Base-by-base conservation (phyloP, 1,140 invertebrate species). In the Sesamia nonagrioides region DNA sequence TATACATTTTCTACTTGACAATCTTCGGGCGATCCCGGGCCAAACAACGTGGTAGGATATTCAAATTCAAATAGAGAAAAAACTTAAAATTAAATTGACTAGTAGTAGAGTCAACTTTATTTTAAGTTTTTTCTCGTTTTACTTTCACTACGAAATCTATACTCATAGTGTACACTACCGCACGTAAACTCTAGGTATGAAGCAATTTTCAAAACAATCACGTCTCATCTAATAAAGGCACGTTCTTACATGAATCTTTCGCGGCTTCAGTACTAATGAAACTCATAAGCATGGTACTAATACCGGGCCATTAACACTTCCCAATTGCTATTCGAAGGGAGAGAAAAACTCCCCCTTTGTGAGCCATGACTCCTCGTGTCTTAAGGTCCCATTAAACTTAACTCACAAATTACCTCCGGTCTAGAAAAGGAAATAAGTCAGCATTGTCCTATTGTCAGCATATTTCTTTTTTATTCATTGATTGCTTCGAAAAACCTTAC, bases 281-380 rank as follows among this genome's bases (percentile, higher is more conserved):
- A 92, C 85, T 92, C 88, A 92, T 94, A 89, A 92, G 89, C 87
- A 91, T 89, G 89, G 86, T 75, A 88, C 85, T 91, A 94, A 93
- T 90, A 92, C 86, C 79, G 71, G 73, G 79, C 88, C 87, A 93
- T 93, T 93, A 92, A 88, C 89, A 89, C 85, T 86, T 89, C 87
- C 81, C 82, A 90, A 92, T 94, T 91, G 88, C 84, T 86, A 82
- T 89, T 88, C 69, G 81, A 82, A 85, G 85, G 90, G 82, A 83
- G 82, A 80, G 83, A 90, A 91, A 90, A 89, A 87, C 80, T 85
- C 85, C 86, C 86, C 84, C 73, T 81, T 78, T 50, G 80, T 78
- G 78, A 75, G 18, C 56, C 73, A 63, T 75, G 73, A 75, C 73
- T 50, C 73, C 45, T 79, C 71, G 75, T 82, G 75, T 84, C 84